Evolutionary conservation across 2,113 vertebrate species (phyloP).

Genomic region (Bubalus kerabau): DNA sequence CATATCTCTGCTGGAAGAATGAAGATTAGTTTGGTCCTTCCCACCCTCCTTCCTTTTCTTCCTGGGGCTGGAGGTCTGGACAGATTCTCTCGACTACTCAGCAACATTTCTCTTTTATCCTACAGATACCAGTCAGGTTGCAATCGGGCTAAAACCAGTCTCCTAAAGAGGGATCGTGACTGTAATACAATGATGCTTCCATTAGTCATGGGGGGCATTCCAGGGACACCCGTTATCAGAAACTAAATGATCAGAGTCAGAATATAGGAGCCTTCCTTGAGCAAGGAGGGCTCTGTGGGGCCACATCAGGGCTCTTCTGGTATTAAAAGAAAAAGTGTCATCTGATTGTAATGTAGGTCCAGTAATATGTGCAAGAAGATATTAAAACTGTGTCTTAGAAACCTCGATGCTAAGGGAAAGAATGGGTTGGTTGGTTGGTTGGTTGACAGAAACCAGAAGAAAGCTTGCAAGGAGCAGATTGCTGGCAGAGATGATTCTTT

Average conservation of each 20-base stretch:
- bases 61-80: conserved; percentile 39
- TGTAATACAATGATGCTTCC: background rate
- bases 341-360: background rate
- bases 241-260: background rate
- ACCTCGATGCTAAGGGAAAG: background rate
- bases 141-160: background rate
- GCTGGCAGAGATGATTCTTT: background rate
- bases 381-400: background rate
- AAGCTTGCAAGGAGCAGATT: background rate
- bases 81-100: conserved; percentile 34
- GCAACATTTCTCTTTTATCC: conserved; percentile 50
- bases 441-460: background rate
- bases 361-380: background rate
- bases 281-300: background rate
- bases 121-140: background rate
- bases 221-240: background rate
- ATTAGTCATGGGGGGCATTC: background rate
- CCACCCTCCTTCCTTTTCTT: background rate
- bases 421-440: background rate
- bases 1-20: conserved; percentile 31
- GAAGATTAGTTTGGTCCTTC: background rate
- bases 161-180: background rate
- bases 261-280: background rate
- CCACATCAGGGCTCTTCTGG: background rate
- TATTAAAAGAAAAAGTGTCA: background rate